A percentile compares a stretch with the other conserved stretches of the same genome.
These are phyloP conservation scores for Drosophila sp. DNA, from an alignment of 1,140 invertebrate genomes.

Conservation along the genomic window DNA sequence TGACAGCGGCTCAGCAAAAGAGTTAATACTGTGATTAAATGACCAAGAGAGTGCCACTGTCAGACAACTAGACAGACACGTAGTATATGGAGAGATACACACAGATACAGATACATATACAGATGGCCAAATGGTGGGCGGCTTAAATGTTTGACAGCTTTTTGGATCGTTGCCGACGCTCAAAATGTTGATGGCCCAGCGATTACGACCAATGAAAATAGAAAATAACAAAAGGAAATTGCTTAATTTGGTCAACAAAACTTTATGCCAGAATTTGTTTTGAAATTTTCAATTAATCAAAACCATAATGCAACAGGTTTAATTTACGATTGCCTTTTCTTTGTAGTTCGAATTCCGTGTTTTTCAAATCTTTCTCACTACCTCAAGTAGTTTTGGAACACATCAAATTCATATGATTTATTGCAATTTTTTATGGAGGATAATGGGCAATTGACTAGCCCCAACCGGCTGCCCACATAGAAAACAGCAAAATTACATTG, in stretches of 20 bases:
- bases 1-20: slow-evolving; percentile 82
- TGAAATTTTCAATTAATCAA: too few relatives aligned
- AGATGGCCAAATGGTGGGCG: slow-evolving; percentile 65
- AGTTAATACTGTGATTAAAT: slow-evolving; percentile 83
- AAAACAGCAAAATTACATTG: not conserved
- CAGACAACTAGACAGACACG: slow-evolving; percentile 30
- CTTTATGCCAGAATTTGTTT: not conserved
- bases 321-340: too few relatives aligned
- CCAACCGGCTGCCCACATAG: too few relatives aligned
- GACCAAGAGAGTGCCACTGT: slow-evolving; percentile 70
- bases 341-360: too few relatives aligned
- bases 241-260: not conserved
- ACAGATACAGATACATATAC: slow-evolving; percentile 22
- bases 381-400: too few relatives aligned
- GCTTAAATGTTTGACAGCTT: slow-evolving; percentile 66
- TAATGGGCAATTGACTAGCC: too few relatives aligned
- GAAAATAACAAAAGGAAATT: not conserved
- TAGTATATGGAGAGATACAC: not conserved
- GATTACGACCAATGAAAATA: not conserved
- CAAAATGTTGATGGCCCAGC: slow-evolving; percentile 2
- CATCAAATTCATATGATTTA: too few relatives aligned
- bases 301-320: too few relatives aligned
- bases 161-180: slow-evolving; percentile 17
- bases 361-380: too few relatives aligned
- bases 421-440: too few relatives aligned